Percentiles rank a stretch among this genome's conserved stretches.
These are phyloP conservation scores for Ephialtes manifestator DNA, from an alignment of 2,888 invertebrate genomes.

Conservation along the genomic window DNA sequence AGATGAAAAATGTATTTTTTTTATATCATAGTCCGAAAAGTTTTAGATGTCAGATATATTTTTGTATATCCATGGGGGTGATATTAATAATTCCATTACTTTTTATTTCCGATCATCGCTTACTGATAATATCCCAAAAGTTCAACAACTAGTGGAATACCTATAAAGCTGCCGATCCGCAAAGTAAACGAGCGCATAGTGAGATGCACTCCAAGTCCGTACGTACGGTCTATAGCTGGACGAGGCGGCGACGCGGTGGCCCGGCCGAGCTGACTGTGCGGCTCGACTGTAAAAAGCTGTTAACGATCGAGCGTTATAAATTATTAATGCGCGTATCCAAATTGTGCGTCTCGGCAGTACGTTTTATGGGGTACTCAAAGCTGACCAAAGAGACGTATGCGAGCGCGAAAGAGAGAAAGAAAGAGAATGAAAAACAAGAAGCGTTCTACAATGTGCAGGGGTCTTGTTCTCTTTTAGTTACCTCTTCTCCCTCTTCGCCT, in stretches of 20 bases:
- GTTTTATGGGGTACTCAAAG: constrained; percentile 72
- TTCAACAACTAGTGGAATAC: too few species aligned
- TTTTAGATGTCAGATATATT: too few species aligned
- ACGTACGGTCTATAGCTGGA: constrained; percentile 16
- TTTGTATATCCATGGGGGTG: too few species aligned
- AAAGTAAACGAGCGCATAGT: constrained; percentile 48
- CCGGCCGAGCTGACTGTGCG: constrained; percentile 27
- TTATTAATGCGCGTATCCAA: constrained; percentile 80
- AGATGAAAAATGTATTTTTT: too few species aligned
- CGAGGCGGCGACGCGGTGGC: constrained; percentile 61
- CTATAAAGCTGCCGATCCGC: constrained; percentile 27
- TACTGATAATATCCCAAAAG: neutral
- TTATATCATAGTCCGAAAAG: too few species aligned
- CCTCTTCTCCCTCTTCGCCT: constrained; percentile 22
- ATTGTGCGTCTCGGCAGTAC: constrained; percentile 73
- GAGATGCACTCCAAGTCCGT: constrained; percentile 42
- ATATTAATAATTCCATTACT: neutral
- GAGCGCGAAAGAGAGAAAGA: constrained; percentile 31
- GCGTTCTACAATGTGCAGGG: constrained; percentile 59
- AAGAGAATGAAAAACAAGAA: constrained; percentile 25
- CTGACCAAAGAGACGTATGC: constrained; percentile 62
- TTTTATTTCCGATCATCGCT: neutral
- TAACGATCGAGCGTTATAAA: constrained; percentile 80
- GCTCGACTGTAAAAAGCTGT: constrained; percentile 73
- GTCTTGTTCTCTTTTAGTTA: constrained; percentile 48